phyloP scores from a whole-genome alignment of 2,888 invertebrate species.

The Microplitis manilae region DNA sequence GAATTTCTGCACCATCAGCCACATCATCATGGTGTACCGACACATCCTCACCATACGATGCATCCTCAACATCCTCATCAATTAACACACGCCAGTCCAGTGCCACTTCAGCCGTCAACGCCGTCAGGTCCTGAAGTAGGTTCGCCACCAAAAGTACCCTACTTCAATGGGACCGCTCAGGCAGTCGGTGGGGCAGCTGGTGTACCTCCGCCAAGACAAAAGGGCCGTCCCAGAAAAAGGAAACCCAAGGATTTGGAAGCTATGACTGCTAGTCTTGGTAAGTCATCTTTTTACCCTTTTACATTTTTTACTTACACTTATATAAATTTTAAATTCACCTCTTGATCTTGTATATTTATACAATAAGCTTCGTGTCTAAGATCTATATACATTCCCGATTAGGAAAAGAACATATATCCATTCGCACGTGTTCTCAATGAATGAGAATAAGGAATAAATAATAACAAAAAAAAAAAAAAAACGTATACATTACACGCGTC shows the following conservation, averaged over 20 bases:
- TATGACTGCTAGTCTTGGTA: constrained; percentile 89
- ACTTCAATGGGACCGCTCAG: constrained; percentile 74
- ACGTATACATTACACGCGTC: constrained; percentile 36
- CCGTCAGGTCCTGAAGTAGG: constrained; percentile 73
- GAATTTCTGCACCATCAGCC: constrained; percentile 72
- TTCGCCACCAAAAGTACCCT: constrained; percentile 72
- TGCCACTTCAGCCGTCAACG: constrained; percentile 74
- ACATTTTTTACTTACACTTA: neutral
- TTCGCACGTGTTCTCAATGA: constrained; percentile 35
- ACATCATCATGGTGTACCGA: constrained; percentile 57
- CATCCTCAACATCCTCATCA: constrained; percentile 73
- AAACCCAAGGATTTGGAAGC: constrained; percentile 92
- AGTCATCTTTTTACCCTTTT: constrained; percentile 66
- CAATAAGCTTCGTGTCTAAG: neutral
- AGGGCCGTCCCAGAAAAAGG: constrained; percentile 93
- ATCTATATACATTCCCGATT: constrained; percentile 27
- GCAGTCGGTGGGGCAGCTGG: constrained; percentile 74
- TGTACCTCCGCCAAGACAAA: constrained; percentile 82
- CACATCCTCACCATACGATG: constrained; percentile 58
- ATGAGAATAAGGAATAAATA: constrained; percentile 11
- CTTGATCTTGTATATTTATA: too few species aligned
- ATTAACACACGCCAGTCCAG: constrained; percentile 68
- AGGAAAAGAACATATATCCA: constrained; percentile 13
- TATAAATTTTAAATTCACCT: neutral
- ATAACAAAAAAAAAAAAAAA: neutral